Conservation (phyloP, 2,888 invertebrate species). For the Tineola bisselliella region DNA sequence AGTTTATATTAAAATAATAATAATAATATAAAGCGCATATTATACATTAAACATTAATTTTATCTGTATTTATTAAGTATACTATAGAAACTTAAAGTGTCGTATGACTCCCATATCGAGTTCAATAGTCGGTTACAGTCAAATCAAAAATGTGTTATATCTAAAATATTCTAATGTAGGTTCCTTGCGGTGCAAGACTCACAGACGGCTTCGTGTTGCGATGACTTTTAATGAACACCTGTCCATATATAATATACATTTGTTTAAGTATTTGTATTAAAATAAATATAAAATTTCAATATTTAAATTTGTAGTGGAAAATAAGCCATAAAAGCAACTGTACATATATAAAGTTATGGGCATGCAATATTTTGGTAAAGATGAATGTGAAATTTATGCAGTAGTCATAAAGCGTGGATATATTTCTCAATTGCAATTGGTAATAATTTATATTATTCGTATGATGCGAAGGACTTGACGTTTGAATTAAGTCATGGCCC, state of each 20-base stretch:
- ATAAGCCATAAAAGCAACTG: background rate
- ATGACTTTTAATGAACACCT: background rate
- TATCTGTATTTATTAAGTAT: slow-evolving; percentile 7
- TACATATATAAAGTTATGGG: background rate
- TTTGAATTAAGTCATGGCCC: slow-evolving; percentile 21
- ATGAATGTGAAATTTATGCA: background rate
- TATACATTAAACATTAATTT: too few relatives aligned
- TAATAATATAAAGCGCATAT: slow-evolving; percentile 15
- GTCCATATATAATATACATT: slow-evolving; percentile 2
- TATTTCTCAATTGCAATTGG: background rate
- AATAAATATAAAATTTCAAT: background rate
- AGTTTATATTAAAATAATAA: background rate
- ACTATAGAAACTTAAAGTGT: slow-evolving; percentile 15
- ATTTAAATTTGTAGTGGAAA: background rate
- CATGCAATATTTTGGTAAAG: background rate
- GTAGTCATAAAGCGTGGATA: background rate
- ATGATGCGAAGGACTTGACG: background rate
- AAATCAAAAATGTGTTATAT: slow-evolving; percentile 23
- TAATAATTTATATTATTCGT: background rate
- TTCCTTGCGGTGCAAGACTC: background rate
- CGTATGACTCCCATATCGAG: slow-evolving; percentile 18
- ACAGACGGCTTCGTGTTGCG: background rate
- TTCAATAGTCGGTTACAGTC: slow-evolving; percentile 21
- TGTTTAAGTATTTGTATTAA: background rate
- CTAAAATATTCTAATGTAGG: slow-evolving; percentile 25